Evolutionary conservation across 2,797 vertebrate genomes (phyloP).

Genomic region (Kryptolebias ocellatus): DNA sequence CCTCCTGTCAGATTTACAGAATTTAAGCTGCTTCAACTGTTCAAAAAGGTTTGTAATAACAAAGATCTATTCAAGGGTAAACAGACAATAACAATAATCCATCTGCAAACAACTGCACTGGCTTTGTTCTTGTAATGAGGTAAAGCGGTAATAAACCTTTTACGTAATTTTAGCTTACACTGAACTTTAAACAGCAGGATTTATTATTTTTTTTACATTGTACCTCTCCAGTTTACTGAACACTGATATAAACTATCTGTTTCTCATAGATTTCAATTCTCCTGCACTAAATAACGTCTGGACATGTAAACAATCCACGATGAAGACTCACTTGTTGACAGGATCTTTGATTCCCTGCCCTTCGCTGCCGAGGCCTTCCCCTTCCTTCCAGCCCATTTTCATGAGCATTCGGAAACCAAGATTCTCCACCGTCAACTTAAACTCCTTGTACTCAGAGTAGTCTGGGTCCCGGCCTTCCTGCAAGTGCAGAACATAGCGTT

Average conservation of each 20-base stretch:
- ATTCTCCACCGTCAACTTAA: slow-evolving; percentile 98
- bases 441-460: slow-evolving; percentile 99
- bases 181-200: no score
- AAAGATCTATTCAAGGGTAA: background rate
- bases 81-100: background rate
- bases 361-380: slow-evolving; percentile 92
- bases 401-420: slow-evolving; percentile 98
- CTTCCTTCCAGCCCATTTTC: slow-evolving; percentile 99
- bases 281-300: background rate
- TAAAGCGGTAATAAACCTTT: no score
- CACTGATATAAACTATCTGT: background rate
- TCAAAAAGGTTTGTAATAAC: background rate
- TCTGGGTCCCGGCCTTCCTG: slow-evolving; percentile 98
- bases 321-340: slow-evolving; percentile 87
- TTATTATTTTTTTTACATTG: no score
- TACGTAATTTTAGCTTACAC: no score
- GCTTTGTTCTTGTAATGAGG: no score
- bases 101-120: no score
- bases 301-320: background rate
- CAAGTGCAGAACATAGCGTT: slow-evolving; percentile 31
- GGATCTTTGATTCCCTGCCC: slow-evolving; percentile 96
- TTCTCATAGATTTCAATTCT: background rate
- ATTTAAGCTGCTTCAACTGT: background rate
- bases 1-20: no score
- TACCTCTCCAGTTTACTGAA: no score